phyloP scores from a whole-genome alignment of 1,140 invertebrate species.

The Zaprionus ghesquierei region DNA sequence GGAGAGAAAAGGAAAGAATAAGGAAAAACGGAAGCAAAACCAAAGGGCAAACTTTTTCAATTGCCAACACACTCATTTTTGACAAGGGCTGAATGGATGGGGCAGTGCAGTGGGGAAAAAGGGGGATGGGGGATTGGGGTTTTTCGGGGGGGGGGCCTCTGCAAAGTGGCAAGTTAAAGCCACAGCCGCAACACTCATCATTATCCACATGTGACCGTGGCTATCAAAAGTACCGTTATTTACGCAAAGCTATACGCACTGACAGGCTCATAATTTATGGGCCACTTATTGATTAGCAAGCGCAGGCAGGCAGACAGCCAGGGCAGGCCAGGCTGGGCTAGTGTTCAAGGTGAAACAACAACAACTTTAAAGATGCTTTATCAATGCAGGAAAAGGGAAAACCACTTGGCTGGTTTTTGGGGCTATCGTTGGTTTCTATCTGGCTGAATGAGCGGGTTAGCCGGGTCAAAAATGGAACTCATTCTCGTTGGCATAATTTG shows the following conservation, averaged over 20 bases:
- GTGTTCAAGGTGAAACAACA: constrained; percentile 33
- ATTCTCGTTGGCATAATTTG: constrained; percentile 48
- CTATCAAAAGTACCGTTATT: constrained; percentile 40
- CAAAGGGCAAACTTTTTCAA: constrained; percentile 70
- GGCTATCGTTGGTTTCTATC: background rate
- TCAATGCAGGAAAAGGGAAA: constrained; percentile 9
- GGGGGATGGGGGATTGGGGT: background rate
- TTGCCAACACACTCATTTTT: constrained; percentile 38
- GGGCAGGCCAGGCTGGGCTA: background rate
- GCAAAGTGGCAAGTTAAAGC: constrained; percentile 18
- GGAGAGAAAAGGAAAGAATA: constrained; percentile 11
- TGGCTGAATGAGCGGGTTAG: background rate
- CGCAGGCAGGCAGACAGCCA: too few species aligned
- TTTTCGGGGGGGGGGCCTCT: background rate
- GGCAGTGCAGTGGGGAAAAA: background rate
- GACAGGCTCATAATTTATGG: constrained; percentile 76
- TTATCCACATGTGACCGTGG: constrained; percentile 63
- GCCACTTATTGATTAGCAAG: constrained; percentile 74
- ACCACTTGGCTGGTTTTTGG: background rate
- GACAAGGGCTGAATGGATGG: background rate
- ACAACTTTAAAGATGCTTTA: constrained; percentile 50
- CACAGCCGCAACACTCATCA: constrained; percentile 48
- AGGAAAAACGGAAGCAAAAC: constrained; percentile 38
- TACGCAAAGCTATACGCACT: constrained; percentile 52
- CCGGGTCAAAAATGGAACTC: constrained; percentile 10